Percentiles rank a stretch among this genome's conserved stretches.
Conservation (phyloP, 2,797 vertebrate genomes). For the Pangasius sanitwongsei region DNA sequence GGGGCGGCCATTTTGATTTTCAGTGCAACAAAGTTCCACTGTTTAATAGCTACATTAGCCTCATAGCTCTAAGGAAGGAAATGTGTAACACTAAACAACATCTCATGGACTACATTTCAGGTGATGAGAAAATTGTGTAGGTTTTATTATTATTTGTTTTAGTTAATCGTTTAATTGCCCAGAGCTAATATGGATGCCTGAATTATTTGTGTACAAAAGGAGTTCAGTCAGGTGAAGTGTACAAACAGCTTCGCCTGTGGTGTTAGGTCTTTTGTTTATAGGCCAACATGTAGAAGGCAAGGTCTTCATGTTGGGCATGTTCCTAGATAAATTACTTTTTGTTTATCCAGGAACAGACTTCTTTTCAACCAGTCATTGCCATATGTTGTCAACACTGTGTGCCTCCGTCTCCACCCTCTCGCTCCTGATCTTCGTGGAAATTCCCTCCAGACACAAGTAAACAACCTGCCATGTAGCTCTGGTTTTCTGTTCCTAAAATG, state of each 20-base stretch:
- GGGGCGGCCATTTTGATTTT: background rate
- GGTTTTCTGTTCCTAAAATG: background rate
- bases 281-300: background rate
- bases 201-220: background rate
- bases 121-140: background rate
- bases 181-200: background rate
- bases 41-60: background rate
- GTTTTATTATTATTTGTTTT: background rate
- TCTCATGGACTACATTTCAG: background rate
- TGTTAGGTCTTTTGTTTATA: background rate
- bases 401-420: background rate
- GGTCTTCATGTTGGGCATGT: background rate
- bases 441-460: slow-evolving; percentile 9
- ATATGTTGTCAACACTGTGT: background rate
- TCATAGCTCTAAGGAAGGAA: background rate
- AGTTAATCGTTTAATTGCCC: background rate
- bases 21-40: background rate
- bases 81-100: background rate
- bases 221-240: background rate
- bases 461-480: background rate
- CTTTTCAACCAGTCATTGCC: background rate
- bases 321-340: background rate
- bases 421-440: background rate
- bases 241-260: background rate
- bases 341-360: background rate